Evolutionary conservation across 2,113 vertebrate species (phyloP), one percentile per base, ranked within the genome.

Genomic region (Pyrgilauda ruficollis): DNA sequence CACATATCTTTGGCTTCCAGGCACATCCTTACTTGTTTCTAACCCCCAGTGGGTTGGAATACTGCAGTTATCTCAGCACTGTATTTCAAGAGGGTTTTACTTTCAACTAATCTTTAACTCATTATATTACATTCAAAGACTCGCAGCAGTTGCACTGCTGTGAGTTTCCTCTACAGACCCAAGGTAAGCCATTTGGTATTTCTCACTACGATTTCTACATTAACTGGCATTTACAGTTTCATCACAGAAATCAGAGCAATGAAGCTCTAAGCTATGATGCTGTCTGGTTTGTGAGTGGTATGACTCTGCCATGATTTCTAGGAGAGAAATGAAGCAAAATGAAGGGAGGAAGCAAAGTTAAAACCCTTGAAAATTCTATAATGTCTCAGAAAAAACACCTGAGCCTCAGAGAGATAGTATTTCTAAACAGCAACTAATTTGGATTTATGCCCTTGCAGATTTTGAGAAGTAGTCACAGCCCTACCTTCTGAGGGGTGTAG

Each of bases 401-500:
- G 22, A 72, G 14, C 10, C 7, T 90, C 52, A 74, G 41, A 58
- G 6, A 77, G 46, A 58, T 9, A 62, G 3, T 37, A 75, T 80
- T 94, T 84, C 22, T 26, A 70, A 92, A 87, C 3, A 91, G 43
- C 53, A 90, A 67, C 21, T 77, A 31, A 84, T 74, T 6, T n/a
- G 37, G 21, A 68, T 72, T 82, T 50, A 68, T 52, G 44, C 46
- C 31, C 67, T 66, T 59, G 61, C 8, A 64, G 24, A 81, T 70
- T 66, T 50, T 84, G 55, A 69, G 35, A 89, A 81, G 50, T 6
- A 50, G 61, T 39, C 77, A 80, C 30, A 87, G 78, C 63, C 84
- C 97, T 98, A 99, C 99, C 98, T 99, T 99, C 98, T 99, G 99
- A 23, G 99, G 99, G 74, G 98, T 98, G 82, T 97, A 98, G 85